A percentile compares a stretch with the other conserved stretches of the same genome.
Conservation (phyloP, 92 coral and sea anemone species). For the Parazoanthus atlanticus region DNA sequence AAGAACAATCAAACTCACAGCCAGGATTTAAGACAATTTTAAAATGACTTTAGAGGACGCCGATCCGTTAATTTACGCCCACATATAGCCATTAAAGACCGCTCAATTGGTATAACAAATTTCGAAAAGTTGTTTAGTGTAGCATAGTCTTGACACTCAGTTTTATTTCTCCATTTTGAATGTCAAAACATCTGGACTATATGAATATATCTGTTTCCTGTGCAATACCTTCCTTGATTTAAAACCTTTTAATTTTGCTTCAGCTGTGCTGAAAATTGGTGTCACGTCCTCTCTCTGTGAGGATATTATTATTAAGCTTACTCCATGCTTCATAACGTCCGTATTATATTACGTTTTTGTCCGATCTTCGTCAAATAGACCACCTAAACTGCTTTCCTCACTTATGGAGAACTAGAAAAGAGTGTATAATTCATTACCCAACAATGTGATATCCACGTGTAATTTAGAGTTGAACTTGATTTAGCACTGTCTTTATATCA, state of each 20-base stretch:
- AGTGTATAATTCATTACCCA: neutral
- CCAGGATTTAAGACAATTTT: neutral
- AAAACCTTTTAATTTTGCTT: no score
- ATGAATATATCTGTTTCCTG: neutral
- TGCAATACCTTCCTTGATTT: no score
- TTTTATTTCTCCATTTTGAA: neutral
- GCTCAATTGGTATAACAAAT: neutral
- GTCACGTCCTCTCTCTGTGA: no score
- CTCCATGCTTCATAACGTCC: no score
- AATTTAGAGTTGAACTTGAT: no score
- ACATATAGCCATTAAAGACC: neutral
- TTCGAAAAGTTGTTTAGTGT: neutral
- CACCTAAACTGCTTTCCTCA: no score
- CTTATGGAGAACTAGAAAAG: no score
- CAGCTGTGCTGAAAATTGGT: no score
- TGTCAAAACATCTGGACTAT: neutral
- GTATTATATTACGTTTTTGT: no score
- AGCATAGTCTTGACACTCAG: neutral
- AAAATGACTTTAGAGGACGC: neutral
- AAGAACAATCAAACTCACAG: neutral
- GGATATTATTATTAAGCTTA: no score
- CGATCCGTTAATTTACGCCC: constrained; percentile 1
- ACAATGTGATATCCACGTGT: neutral
- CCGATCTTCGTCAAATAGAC: no score
- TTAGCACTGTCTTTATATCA: neutral